Evolutionary conservation across 1,140 invertebrate genomes (phyloP), one percentile per base, ranked within the genome.

Genomic region (Laupala kohalensis): DNA sequence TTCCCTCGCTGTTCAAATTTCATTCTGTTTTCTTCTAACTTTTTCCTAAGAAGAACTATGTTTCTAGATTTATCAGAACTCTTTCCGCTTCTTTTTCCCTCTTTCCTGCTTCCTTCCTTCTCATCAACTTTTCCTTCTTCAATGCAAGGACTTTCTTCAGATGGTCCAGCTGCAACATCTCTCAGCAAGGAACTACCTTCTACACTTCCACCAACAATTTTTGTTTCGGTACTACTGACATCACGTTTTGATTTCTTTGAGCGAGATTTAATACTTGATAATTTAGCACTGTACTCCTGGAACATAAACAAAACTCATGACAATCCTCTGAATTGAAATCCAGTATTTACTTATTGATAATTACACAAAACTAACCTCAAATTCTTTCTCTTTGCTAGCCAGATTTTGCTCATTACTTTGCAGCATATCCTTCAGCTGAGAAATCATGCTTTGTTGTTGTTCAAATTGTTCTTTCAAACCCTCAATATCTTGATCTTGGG

Each of bases 11-110:
- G 71, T 27, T 67, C 71, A 63, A 72, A 67, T 68, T 68, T 72
- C 30, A 72, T 12, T 37, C 71, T 68, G 28, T 72, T 72, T 69
- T 72, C 71, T 62, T 72, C 71, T n/a, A 72, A 9, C 23, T 72
- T 67, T 27, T 72, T 67, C 5, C 71, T 67, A 12, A 72, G 71
- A 4, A 72, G 66, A 23, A 29, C 25, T 19, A 71, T 23, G 37
- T 67, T 71, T 5, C 71, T 64, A 25, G 63, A 23, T 28, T 71
- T 71, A 5, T 71, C 70, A 25, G 70, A 19, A n/a, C 25, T 66
- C 64, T 24, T 71, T n/a, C 63, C 70, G 13, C 26, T 24, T 19
- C 25, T 30, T 4, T 30, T 24, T 15, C 6, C 12, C 12, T 71
- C 64, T 25, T 69, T 28, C 29, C 24, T 30, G 19, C 12, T 25